Evolutionary conservation across 2,888 invertebrate species (phyloP).

Genomic region (Drosophila fungiperda): DNA sequence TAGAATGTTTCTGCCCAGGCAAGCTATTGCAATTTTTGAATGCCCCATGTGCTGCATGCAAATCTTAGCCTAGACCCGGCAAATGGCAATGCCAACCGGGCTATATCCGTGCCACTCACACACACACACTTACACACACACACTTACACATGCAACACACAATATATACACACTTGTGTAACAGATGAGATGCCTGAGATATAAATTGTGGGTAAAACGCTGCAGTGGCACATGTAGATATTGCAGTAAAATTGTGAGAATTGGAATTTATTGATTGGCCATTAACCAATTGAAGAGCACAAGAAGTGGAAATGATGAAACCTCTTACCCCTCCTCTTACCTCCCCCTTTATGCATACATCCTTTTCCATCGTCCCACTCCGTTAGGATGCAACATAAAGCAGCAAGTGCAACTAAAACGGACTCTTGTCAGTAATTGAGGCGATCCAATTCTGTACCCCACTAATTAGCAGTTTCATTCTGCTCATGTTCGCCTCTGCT

Average conservation of each 20-base stretch:
- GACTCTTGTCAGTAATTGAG: conserved; percentile 51
- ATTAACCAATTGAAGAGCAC: conserved; percentile 76
- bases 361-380: neutral
- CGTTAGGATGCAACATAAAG: conserved; percentile 1
- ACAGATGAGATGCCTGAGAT: conserved; percentile 79
- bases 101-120: conserved; percentile 35
- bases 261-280: conserved; percentile 83
- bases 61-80: conserved; percentile 70
- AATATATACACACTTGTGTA: conserved; percentile 60
- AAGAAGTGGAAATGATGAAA: conserved; percentile 41
- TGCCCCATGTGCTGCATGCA: conserved; percentile 76
- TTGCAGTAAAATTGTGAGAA: conserved; percentile 81
- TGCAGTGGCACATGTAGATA: conserved; percentile 78
- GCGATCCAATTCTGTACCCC: conserved; percentile 41
- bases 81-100: conserved; percentile 59
- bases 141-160: conserved; percentile 14
- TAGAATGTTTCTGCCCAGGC: conserved; percentile 28
- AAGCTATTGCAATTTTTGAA: conserved; percentile 70
- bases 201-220: conserved; percentile 76
- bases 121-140: conserved; percentile 13
- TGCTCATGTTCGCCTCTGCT: conserved; percentile 5
- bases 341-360: neutral
- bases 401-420: conserved; percentile 11
- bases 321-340: neutral
- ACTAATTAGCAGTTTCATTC: conserved; percentile 59